A percentile compares a stretch with the other conserved stretches of the same genome.
phyloP scores from a whole-genome alignment of 2,797 vertebrate genomes.

The Crenichthys baileyi region DNA sequence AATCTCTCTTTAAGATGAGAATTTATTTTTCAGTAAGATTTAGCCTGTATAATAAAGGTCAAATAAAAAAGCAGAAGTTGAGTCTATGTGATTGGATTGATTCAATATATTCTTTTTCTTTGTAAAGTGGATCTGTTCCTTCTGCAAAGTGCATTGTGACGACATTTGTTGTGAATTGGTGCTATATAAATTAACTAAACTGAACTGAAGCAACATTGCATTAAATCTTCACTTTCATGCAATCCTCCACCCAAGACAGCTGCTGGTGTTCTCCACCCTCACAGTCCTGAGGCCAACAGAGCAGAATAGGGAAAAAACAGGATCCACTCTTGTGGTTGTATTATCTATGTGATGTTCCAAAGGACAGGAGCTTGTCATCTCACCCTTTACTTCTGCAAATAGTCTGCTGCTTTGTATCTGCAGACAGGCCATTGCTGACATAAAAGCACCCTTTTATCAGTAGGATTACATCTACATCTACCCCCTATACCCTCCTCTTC shows the following conservation, averaged over 20 bases:
- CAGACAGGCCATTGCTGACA: constrained; percentile 11
- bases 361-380: constrained; percentile 35
- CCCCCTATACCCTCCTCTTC: constrained; percentile 21
- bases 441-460: constrained; percentile 40
- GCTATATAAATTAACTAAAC: too few relatives aligned
- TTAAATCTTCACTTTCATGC: too few relatives aligned
- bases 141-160: too few relatives aligned
- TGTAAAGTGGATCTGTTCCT: too few relatives aligned
- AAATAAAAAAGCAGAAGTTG: too few relatives aligned
- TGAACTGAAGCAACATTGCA: too few relatives aligned
- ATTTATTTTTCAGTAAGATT: too few relatives aligned
- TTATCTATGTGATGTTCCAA: constrained; percentile 29
- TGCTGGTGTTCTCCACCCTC: neutral
- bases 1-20: too few relatives aligned
- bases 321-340: neutral
- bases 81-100: too few relatives aligned
- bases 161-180: too few relatives aligned
- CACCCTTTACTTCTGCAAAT: constrained; percentile 16
- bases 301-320: neutral
- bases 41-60: too few relatives aligned
- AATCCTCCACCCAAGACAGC: neutral
- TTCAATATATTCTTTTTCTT: too few relatives aligned
- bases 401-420: constrained; percentile 5
- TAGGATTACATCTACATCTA: constrained; percentile 30
- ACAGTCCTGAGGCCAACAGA: neutral